Base-by-base conservation (phyloP, 2,113 vertebrate genomes). In the Melanerpes aurifrons region DNA sequence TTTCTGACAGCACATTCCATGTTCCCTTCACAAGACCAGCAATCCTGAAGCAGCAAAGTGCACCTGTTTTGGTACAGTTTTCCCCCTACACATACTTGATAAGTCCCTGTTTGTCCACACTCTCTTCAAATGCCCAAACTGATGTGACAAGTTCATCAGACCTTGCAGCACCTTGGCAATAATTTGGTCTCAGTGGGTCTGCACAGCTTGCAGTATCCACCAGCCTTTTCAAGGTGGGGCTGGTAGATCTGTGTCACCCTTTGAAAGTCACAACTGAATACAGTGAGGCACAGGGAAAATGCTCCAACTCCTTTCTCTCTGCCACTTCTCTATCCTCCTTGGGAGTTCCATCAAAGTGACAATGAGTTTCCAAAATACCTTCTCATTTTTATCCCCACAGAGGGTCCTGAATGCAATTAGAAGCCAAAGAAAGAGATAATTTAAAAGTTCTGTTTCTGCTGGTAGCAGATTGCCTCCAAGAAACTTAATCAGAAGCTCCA, bases 401-500 rank as follows among this genome's bases (percentile, higher is more conserved):
- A 74, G 7, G 7, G 31, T 47, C n/a, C 40, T 32, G 11, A 80
- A 12, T n/a, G 25, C 40, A 56, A 7, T 15, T 59, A 56, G 50
- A 72, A 90, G 72, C 20, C 58, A 61, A 89, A 71, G 45, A 28
- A 58, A 59, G 15, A 81, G 28, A 25, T 35, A 20, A 10, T 67
- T 73, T 59, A 61, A 25, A 7, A 59, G 14, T 7, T 40, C 13
- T 5, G 14, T 35, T 82, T 82, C 3, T 2, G 9, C 76, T 43
- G 19, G 19, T 32, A n/a, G 4, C 0, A 2, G 71, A 61, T 6
- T 70, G 15, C 22, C 21, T 37, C 37, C 0, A 0, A 56, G 66
- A 68, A 22, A 37, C 58, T 67, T 72, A 77, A 59, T 28, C 28
- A 75, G 68, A 75, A 87, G 22, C 22, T 83, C 8, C 43, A n/a